Evolutionary conservation across 2,888 invertebrate genomes (phyloP).

Genomic region (Minunthozetes semirufus): DNA sequence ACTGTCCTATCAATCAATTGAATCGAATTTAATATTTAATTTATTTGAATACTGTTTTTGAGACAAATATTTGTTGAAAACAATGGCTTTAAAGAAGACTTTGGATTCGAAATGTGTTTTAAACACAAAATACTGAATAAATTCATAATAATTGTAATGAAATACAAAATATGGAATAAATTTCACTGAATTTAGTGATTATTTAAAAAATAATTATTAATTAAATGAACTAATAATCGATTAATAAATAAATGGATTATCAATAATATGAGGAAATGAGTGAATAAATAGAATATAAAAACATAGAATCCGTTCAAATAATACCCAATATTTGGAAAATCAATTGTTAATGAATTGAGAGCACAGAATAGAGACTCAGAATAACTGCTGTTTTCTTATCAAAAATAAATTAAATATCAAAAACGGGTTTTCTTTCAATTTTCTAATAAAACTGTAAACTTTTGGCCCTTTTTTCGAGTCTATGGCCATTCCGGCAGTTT

Average conservation of each 20-base stretch:
- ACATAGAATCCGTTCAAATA: background rate
- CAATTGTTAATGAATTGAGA: background rate
- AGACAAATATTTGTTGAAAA: too few species aligned
- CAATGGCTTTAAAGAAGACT: too few species aligned
- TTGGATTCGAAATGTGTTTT: background rate
- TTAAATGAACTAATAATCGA: background rate
- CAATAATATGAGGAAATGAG: background rate
- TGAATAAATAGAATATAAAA: background rate
- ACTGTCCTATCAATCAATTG: too few species aligned
- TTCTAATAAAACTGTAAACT: background rate
- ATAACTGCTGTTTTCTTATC: background rate
- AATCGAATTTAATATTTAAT: too few species aligned
- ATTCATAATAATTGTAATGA: background rate
- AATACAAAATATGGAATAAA: background rate
- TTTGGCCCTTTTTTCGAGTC: background rate
- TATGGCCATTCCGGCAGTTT: slow-evolving; percentile 54
- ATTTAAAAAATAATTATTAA: background rate
- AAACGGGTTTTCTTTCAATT: background rate
- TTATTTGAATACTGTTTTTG: too few species aligned
- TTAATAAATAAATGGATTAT: background rate
- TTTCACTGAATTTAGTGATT: background rate
- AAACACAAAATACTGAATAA: background rate
- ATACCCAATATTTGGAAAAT: background rate
- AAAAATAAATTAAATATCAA: slow-evolving; percentile 15
- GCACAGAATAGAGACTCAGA: background rate